Base-by-base conservation (phyloP, 2,113 vertebrate species). In the Stigmatopora argus region DNA sequence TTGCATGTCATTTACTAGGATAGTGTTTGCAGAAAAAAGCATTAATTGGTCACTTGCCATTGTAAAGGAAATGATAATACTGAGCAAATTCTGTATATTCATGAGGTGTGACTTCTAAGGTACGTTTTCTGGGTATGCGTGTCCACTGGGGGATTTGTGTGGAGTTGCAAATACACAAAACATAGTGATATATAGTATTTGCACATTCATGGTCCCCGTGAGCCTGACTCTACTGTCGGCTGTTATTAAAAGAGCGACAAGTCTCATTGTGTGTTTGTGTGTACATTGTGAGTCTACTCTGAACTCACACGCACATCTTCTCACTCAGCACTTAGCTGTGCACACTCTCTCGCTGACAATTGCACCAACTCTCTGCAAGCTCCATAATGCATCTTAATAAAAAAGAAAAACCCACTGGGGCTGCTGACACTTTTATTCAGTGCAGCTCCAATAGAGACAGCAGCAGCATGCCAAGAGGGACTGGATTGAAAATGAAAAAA, bases 401-500 rank as follows among this genome's bases (percentile, higher is more conserved):
- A 74, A 70, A 73, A 62, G 44, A 59, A 59, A 78, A 81, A 72
- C 68, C 75, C 74, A 82, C 45, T 70, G 72, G 81, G 70, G 48
- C 57, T 45, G 5, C 81, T 81, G 81, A 88, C 82, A 87, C 84
- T 85, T 79, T 69, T 71, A 82, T 85, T 85, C 83, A 87, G 62
- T 84, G 82, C 81, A 77, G 81, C 83, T 86, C 85, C 78, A 85
- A 83, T 79, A 83, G 75, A 77, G 80, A 79, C 58, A 82, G 75
- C 70, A 65, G 78, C 65, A 18, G 66, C 68, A 79, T 74, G 81
- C 85, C 80, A 82, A 85, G 75, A 82, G 82, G 73, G 79, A 86
- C 65, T 83, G 80, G 82, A 87, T 85, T 86, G 79, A 85, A 83
- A 86, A 73, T 81, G n/a, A n/a, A n/a, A n/a, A n/a, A n/a, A 74